phyloP scores from a whole-genome alignment of 2,888 invertebrate genomes.

The Alcis repandata region DNA sequence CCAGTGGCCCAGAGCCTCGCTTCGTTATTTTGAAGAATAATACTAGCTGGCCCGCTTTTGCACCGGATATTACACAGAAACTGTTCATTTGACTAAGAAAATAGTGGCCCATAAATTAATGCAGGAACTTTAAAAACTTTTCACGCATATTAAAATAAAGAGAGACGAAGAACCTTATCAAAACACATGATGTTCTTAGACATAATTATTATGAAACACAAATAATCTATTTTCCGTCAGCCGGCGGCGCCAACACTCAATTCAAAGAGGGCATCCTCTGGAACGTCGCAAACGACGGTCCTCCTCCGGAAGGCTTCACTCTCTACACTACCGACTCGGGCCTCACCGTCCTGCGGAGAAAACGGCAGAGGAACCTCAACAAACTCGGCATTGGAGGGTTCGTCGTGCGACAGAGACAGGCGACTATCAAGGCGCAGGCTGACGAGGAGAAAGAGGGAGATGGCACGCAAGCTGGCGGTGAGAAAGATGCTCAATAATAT shows the following conservation, averaged over 20 bases:
- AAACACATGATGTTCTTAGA: constrained; percentile 9
- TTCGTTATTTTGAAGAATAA: no score
- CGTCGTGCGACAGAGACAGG: constrained; percentile 90
- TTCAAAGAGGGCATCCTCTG: constrained; percentile 95
- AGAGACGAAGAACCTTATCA: constrained; percentile 2
- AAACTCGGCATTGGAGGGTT: constrained; percentile 97
- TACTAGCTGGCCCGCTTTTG: no score
- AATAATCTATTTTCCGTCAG: neutral
- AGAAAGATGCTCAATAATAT: constrained; percentile 37
- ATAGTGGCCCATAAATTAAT: no score
- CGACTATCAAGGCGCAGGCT: constrained; percentile 69
- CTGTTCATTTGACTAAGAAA: no score
- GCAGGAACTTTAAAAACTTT: no score
- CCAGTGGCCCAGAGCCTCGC: no score
- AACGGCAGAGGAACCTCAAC: constrained; percentile 95
- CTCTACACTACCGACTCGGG: constrained; percentile 93
- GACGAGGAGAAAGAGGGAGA: constrained; percentile 76
- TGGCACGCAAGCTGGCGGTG: constrained; percentile 71
- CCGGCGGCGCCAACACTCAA: constrained; percentile 66
- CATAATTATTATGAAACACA: constrained; percentile 1
- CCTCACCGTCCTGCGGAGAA: constrained; percentile 92
- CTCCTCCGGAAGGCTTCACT: constrained; percentile 94
- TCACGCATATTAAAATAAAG: neutral
- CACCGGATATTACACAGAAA: no score
- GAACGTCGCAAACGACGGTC: constrained; percentile 91